These are phyloP conservation scores for Idaea biselata DNA, from an alignment of 2,888 invertebrate species.

Conservation along the genomic window DNA sequence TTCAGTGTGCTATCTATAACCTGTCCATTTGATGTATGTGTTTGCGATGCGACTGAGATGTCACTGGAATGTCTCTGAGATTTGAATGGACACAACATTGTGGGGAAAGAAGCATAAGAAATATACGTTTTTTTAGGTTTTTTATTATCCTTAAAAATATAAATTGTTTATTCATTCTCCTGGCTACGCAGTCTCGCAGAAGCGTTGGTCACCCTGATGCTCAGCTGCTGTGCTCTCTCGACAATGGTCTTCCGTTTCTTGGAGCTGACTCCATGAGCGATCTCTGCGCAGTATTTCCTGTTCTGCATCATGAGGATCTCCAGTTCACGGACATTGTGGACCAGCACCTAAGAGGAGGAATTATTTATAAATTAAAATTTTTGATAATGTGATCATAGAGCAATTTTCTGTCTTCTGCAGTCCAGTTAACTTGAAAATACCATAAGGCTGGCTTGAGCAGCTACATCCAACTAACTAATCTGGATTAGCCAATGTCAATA, in stretches of 20 bases:
- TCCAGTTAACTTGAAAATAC: no score
- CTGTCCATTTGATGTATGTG: no score
- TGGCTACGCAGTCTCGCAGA: constrained; percentile 98
- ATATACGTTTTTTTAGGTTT: constrained; percentile 14
- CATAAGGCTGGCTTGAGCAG: no score
- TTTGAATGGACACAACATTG: no score
- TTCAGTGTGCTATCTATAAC: no score
- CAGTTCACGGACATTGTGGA: constrained; percentile 88
- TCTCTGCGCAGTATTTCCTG: constrained; percentile 97
- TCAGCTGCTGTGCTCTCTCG: constrained; percentile 97
- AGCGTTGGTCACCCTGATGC: constrained; percentile 97
- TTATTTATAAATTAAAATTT: neutral
- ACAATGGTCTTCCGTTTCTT: constrained; percentile 94
- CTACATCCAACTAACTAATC: no score
- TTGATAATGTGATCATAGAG: no score
- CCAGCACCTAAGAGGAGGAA: constrained; percentile 54
- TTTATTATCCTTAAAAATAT: constrained; percentile 34
- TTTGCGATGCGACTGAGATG: no score
- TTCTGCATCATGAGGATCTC: constrained; percentile 99
- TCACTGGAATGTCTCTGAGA: no score
- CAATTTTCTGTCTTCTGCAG: no score
- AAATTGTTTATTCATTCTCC: constrained; percentile 96
- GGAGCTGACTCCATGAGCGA: constrained; percentile 98
- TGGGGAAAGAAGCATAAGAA: constrained; percentile 5
- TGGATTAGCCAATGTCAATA: no score